phyloP scores from a whole-genome alignment of 2,797 vertebrate genomes.

The Gouania willdenowi region DNA sequence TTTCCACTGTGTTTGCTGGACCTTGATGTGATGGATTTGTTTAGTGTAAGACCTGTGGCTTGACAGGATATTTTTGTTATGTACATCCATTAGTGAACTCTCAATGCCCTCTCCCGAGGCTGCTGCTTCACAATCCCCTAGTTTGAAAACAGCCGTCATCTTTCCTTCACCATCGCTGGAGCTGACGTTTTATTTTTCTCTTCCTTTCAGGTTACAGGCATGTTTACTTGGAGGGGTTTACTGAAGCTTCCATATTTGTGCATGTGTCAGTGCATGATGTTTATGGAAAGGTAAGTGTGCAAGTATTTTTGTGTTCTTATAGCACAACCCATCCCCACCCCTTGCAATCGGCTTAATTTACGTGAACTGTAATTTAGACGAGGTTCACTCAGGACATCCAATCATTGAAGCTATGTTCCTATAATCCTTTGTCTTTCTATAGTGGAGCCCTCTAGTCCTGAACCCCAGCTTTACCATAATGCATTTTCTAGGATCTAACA shows the following conservation, averaged over 20 bases:
- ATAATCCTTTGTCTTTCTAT: conserved; percentile 80
- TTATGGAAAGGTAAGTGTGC: conserved; percentile 86
- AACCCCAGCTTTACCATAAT: conserved; percentile 99
- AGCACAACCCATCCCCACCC: background rate
- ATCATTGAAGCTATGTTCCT: conserved; percentile 45
- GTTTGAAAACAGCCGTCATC: conserved; percentile 16
- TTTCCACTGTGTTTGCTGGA: conserved; percentile 23
- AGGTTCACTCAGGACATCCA: conserved; percentile 11
- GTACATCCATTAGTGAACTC: conserved; percentile 22
- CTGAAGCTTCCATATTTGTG: conserved; percentile 96
- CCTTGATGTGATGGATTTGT: conserved; percentile 22
- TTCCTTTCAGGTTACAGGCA: conserved; percentile 87
- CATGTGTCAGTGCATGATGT: conserved; percentile 95
- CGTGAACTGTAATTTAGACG: conserved; percentile 12
- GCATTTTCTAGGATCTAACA: conserved; percentile 98
- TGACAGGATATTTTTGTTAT: conserved; percentile 22
- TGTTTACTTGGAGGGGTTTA: conserved; percentile 93
- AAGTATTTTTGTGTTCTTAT: background rate
- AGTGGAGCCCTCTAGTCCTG: conserved; percentile 99
- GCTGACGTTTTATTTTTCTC: conserved; percentile 7
- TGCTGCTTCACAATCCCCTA: conserved; percentile 7
- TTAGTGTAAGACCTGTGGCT: conserved; percentile 10
- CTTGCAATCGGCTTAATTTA: background rate
- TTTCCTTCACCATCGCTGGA: conserved; percentile 7
- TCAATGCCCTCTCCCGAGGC: conserved; percentile 23